phyloP scores from a whole-genome alignment of 1,140 invertebrate species.

The Zelostemma sp. region DNA sequence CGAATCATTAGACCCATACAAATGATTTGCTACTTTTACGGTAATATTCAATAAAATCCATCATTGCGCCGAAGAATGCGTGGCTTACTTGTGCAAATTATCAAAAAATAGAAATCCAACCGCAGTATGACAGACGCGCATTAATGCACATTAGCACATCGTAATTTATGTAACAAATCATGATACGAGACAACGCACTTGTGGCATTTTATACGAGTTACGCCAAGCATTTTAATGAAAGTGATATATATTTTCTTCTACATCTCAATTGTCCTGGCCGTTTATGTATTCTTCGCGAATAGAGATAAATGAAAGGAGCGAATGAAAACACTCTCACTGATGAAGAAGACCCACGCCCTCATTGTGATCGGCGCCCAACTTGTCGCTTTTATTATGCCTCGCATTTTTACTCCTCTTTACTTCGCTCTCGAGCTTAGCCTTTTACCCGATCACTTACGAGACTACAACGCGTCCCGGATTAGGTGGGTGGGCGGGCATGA shows the following conservation, averaged over 20 bases:
- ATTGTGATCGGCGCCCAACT: conserved; percentile 44
- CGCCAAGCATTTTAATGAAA: too few relatives aligned
- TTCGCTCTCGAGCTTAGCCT: conserved; percentile 4
- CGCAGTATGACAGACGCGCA: too few relatives aligned
- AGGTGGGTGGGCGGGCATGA: conserved; percentile 4
- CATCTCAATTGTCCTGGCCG: too few relatives aligned
- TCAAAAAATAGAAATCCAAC: too few relatives aligned
- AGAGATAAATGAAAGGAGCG: conserved; percentile 4
- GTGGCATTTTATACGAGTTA: too few relatives aligned
- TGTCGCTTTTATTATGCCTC: conserved; percentile 38
- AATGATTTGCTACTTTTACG: background rate
- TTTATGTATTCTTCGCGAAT: background rate
- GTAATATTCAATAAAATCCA: background rate
- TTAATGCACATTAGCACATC: too few relatives aligned
- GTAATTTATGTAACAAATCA: too few relatives aligned
- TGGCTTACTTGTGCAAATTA: too few relatives aligned
- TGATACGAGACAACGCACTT: too few relatives aligned
- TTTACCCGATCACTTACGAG: conserved; percentile 1
- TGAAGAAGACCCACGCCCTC: conserved; percentile 47
- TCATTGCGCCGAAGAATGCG: background rate
- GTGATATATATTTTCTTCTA: too few relatives aligned
- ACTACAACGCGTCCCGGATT: background rate
- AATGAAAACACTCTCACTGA: conserved; percentile 19
- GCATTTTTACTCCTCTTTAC: conserved; percentile 31
- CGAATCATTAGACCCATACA: background rate